A percentile compares a stretch with the other conserved stretches of the same genome.
Evolutionary conservation across 2,888 invertebrate genomes (phyloP).

Genomic region (Meta bourneti): DNA sequence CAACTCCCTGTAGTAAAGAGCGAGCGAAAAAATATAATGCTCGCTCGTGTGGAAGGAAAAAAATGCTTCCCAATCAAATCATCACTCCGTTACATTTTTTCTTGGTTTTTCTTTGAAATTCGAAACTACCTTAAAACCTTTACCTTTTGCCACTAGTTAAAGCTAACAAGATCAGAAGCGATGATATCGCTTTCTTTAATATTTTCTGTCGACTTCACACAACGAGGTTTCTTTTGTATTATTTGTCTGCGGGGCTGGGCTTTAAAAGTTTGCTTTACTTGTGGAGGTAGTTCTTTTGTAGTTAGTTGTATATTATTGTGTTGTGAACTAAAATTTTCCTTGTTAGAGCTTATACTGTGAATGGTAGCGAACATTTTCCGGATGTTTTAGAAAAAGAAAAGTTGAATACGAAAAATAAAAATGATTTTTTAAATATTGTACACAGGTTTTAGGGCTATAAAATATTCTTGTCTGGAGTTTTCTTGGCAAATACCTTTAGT

Average conservation of each 20-base stretch:
- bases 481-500: too few species aligned
- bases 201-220: slow-evolving; percentile 42
- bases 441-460: too few species aligned
- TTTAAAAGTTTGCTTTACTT: background rate
- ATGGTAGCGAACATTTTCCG: too few species aligned
- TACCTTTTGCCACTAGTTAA: slow-evolving; percentile 47
- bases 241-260: background rate
- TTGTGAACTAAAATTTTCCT: too few species aligned
- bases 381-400: too few species aligned
- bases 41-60: background rate
- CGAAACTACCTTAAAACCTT: slow-evolving; percentile 45
- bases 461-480: too few species aligned
- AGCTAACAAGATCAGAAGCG: slow-evolving; percentile 44
- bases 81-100: slow-evolving; percentile 17
- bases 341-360: too few species aligned
- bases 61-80: slow-evolving; percentile 49
- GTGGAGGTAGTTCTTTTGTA: background rate
- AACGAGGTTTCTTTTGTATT: slow-evolving; percentile 17
- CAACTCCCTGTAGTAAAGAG: background rate
- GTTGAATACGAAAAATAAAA: too few species aligned
- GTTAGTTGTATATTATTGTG: background rate
- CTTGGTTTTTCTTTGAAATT: slow-evolving; percentile 16
- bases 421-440: too few species aligned
- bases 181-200: slow-evolving; percentile 26
- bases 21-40: background rate